These are phyloP conservation scores for Circaetus gallicus DNA, from an alignment of 2,113 vertebrate genomes.

Conservation along the genomic window DNA sequence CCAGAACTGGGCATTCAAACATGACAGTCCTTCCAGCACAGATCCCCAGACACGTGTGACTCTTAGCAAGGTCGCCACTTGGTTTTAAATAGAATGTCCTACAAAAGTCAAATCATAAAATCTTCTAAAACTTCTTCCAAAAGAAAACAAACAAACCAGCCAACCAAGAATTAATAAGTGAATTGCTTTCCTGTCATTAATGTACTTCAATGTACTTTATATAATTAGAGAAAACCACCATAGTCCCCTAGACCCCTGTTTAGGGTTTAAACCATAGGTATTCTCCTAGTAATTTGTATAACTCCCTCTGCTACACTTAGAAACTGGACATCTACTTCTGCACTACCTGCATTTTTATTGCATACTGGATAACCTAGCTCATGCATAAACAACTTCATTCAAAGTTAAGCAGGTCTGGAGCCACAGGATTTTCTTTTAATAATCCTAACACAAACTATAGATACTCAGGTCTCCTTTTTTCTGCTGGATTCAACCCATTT, in stretches of 20 bases:
- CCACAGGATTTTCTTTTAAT: conserved; percentile 7
- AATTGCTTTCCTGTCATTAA: neutral
- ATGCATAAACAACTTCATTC: conserved; percentile 5
- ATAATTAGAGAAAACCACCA: neutral
- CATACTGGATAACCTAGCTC: neutral
- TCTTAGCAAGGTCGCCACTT: neutral
- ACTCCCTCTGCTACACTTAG: neutral
- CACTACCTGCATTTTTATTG: neutral
- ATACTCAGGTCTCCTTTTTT: neutral
- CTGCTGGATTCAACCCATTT: conserved; percentile 21
- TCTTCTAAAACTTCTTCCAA: neutral
- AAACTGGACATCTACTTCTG: neutral
- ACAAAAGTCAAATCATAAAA: neutral
- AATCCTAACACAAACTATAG: neutral
- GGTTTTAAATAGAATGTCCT: neutral
- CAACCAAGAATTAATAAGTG: neutral
- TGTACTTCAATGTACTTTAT: neutral
- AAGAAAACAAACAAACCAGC: neutral
- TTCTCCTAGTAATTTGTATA: neutral
- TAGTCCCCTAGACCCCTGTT: neutral
- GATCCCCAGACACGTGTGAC: neutral
- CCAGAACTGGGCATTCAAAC: neutral
- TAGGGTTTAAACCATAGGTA: neutral
- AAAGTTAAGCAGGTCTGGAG: neutral
- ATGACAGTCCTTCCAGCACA: neutral